phyloP scores from a whole-genome alignment of 2,888 invertebrate species.

The Acanthosepion pharaonis region DNA sequence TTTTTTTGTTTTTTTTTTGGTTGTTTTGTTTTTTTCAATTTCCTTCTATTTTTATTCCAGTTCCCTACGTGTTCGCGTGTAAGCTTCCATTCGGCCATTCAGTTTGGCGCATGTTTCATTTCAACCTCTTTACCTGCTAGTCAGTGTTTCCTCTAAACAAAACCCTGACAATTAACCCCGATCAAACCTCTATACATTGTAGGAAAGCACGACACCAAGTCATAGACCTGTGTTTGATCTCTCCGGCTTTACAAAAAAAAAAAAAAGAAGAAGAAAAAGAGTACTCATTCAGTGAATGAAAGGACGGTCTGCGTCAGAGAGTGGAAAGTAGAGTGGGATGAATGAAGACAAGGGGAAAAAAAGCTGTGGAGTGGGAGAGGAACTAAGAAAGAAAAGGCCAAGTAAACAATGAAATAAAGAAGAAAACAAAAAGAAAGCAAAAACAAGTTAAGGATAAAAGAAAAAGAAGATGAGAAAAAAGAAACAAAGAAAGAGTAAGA shows the following conservation, averaged over 20 bases:
- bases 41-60: not conserved
- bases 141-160: not conserved
- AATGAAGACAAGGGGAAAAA: not conserved
- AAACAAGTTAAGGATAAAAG: too few relatives aligned
- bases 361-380: not conserved
- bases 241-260: not conserved
- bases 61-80: not conserved
- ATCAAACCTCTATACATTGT: not conserved
- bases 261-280: too few relatives aligned
- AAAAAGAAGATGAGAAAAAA: too few relatives aligned
- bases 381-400: not conserved
- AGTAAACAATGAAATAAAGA: not conserved
- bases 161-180: not conserved
- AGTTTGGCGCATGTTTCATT: not conserved
- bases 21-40: too few relatives aligned
- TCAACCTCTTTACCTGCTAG: not conserved
- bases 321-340: not conserved
- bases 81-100: not conserved
- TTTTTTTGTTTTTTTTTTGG: not conserved
- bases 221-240: not conserved
- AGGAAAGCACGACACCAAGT: not conserved
- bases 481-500: too few relatives aligned
- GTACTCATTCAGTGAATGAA: not conserved
- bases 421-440: too few relatives aligned
- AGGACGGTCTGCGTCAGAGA: not conserved